Evolutionary conservation across 2,888 invertebrate species (phyloP), one percentile per base, ranked within the genome.

Genomic region (Tryphoninae sp.): DNA sequence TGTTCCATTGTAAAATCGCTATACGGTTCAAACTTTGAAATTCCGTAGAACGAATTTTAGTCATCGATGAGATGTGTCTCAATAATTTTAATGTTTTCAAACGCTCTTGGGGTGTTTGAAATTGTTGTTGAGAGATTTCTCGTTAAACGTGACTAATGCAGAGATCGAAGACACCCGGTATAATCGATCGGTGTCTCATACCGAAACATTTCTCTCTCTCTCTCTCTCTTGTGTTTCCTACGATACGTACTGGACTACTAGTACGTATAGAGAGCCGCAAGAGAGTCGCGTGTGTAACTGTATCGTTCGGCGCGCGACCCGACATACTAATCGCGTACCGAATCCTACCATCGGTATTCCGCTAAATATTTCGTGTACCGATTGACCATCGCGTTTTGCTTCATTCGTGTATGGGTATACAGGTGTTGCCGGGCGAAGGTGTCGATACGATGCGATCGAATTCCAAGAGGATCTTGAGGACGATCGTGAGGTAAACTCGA

Each of bases 291-390:
- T 51, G 68, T 65, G 76, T 88, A 90, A 89, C 89, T 88, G 89
- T 89, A 89, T 71, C 74, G 67, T 68, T 55, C 42, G 76, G 26
- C 68, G 78, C 82, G 85, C 76, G 81, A 33, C 53, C 81, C 80
- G 82, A 87, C 88, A 90, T 90, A 89, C 89, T 88, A 89, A 90
- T 80, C 84, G 84, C 82, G 87, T 75, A 79, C 86, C 86, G 87
- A 87, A 89, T 89, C 11, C 53, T 13, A 84, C 84, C 83, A 83
- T 81, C 84, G 83, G 82, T 83, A 79, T 87, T 84, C 83, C 77
- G 83, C 83, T 83, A 83, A 88, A 87, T 86, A 84, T 81, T 84
- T 73, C 65, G 68, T 69, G 16, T 53, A 68, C 53, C 42, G 49
- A 33, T 33, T 64, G 62, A 62, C 23, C 23, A 26, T 49, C 53